These are phyloP conservation scores for Cenopis cana DNA, from an alignment of 2,888 invertebrate genomes.

Conservation along the genomic window DNA sequence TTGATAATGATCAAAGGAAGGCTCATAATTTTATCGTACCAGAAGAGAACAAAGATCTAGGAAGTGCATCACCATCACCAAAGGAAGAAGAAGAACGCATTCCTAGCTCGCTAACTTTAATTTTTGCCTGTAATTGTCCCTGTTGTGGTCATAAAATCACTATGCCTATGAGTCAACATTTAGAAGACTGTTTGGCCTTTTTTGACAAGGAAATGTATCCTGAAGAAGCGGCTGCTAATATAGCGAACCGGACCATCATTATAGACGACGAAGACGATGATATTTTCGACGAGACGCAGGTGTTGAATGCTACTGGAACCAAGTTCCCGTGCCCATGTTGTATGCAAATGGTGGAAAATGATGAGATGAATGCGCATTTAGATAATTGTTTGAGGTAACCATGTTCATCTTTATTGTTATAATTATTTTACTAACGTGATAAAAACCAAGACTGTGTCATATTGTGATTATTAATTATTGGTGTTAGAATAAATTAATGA, in stretches of 20 bases:
- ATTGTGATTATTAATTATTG: conserved; percentile 16
- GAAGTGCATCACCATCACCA: conserved; percentile 47
- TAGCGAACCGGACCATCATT: conserved; percentile 57
- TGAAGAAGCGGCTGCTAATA: conserved; percentile 60
- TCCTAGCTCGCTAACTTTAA: conserved; percentile 47
- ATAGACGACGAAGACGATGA: conserved; percentile 67
- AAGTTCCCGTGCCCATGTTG: conserved; percentile 87
- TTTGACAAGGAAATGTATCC: conserved; percentile 75
- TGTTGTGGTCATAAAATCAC: conserved; percentile 70
- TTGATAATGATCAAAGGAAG: conserved; percentile 50
- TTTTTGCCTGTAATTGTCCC: conserved; percentile 66
- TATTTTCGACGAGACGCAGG: conserved; percentile 67
- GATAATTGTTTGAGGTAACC: conserved; percentile 70
- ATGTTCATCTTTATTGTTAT: conserved; percentile 2
- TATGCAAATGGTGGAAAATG: conserved; percentile 77
- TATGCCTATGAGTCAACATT: conserved; percentile 72
- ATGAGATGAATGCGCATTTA: conserved; percentile 86
- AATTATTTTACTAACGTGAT: background rate
- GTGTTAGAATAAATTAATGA: conserved; percentile 27
- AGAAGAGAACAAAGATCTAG: conserved; percentile 44
- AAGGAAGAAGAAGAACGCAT: conserved; percentile 51
- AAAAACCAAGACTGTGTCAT: background rate
- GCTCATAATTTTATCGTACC: conserved; percentile 47
- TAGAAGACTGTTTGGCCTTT: conserved; percentile 81
- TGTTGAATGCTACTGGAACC: conserved; percentile 75